A percentile compares a stretch with the other conserved stretches of the same genome.
Evolutionary conservation across 2,797 vertebrate species (phyloP).

Genomic region (Discoglossus pictus): DNA sequence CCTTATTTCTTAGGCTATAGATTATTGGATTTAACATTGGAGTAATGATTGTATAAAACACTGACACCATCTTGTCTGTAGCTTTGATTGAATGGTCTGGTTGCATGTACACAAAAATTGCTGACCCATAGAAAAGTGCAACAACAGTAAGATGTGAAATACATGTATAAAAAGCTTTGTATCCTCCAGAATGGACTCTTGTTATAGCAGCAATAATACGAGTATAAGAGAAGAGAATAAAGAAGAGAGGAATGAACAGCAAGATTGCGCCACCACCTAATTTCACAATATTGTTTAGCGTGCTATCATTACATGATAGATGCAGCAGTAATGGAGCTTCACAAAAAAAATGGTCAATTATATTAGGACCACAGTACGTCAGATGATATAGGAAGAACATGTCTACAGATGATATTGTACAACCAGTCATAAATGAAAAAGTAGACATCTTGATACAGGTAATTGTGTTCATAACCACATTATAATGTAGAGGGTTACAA

Average conservation of each 20-base stretch:
- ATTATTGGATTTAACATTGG: slow-evolving; percentile 59
- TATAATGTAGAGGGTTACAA: too few species aligned
- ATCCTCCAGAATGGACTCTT: background rate
- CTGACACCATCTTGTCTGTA: slow-evolving; percentile 56
- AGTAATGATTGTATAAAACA: slow-evolving; percentile 57
- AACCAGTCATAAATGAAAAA: too few species aligned
- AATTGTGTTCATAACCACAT: too few species aligned
- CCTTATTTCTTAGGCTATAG: slow-evolving; percentile 55
- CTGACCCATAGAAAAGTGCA: slow-evolving; percentile 54
- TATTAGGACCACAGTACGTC: too few species aligned
- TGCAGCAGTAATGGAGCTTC: slow-evolving; percentile 37
- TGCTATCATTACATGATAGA: slow-evolving; percentile 5
- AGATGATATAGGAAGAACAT: too few species aligned
- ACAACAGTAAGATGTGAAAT: slow-evolving; percentile 55
- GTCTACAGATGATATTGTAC: too few species aligned
- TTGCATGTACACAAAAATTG: slow-evolving; percentile 58
- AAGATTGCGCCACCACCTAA: background rate
- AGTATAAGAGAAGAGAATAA: background rate
- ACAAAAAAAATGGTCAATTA: too few species aligned
- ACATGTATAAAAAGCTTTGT: slow-evolving; percentile 7
- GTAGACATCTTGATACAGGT: too few species aligned
- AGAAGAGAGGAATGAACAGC: background rate
- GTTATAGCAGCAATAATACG: background rate
- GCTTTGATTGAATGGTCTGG: slow-evolving; percentile 51
- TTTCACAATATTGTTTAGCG: background rate